phyloP scores from a whole-genome alignment of 2,888 invertebrate genomes.

The Leucozona laternaria region DNA sequence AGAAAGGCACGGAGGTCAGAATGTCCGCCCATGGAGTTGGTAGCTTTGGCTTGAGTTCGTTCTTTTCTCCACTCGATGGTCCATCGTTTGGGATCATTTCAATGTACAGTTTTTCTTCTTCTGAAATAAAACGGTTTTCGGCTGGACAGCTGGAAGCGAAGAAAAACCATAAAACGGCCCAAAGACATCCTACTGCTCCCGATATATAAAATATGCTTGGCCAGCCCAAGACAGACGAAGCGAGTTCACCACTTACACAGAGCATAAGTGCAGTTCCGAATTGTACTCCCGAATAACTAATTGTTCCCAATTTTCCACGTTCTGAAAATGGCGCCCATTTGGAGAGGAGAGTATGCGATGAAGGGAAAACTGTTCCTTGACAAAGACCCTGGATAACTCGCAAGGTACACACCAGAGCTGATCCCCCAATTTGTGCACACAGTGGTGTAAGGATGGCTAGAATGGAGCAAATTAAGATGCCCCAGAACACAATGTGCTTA shows the following conservation, averaged over 20 bases:
- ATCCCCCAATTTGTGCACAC: slow-evolving; percentile 87
- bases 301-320: slow-evolving; percentile 87
- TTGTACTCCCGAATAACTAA: slow-evolving; percentile 89
- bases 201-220: slow-evolving; percentile 91
- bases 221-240: slow-evolving; percentile 89
- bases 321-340: slow-evolving; percentile 89
- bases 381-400: slow-evolving; percentile 88
- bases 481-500: slow-evolving; percentile 85
- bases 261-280: slow-evolving; percentile 90
- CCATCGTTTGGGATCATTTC: slow-evolving; percentile 82
- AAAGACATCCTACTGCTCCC: slow-evolving; percentile 86
- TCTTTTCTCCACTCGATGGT: slow-evolving; percentile 48
- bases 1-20: slow-evolving; percentile 90
- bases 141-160: slow-evolving; percentile 88
- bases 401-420: slow-evolving; percentile 86
- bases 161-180: slow-evolving; percentile 86
- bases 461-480: slow-evolving; percentile 87
- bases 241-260: slow-evolving; percentile 87
- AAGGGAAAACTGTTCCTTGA: slow-evolving; percentile 88
- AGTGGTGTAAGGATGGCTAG: slow-evolving; percentile 88
- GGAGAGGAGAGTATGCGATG: slow-evolving; percentile 88
- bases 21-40: slow-evolving; percentile 90
- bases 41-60: slow-evolving; percentile 29
- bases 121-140: slow-evolving; percentile 86
- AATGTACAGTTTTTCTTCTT: slow-evolving; percentile 88